These are phyloP conservation scores for Ectemnius cavifrons DNA, from an alignment of 2,888 invertebrate genomes.

Conservation along the genomic window DNA sequence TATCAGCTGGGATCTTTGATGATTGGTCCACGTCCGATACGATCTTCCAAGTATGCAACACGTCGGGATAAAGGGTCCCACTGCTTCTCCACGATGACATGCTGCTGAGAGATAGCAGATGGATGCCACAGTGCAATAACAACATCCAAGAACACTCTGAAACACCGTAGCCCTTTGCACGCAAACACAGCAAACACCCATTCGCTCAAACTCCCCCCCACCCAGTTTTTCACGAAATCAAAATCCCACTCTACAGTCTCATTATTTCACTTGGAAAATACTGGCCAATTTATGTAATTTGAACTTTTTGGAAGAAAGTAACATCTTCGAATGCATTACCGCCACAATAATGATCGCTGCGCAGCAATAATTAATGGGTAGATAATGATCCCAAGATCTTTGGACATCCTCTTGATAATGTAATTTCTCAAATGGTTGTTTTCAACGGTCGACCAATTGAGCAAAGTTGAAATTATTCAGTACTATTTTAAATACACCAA, in stretches of 20 bases:
- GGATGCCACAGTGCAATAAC: slow-evolving; percentile 30
- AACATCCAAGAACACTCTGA: slow-evolving; percentile 65
- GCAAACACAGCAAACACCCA: background rate
- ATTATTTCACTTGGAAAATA: background rate
- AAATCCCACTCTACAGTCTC: too few relatives aligned
- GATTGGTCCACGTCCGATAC: slow-evolving; percentile 64
- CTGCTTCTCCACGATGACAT: slow-evolving; percentile 73
- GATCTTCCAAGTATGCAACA: slow-evolving; percentile 42
- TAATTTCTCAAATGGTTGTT: too few relatives aligned
- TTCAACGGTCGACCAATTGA: background rate
- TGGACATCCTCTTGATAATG: too few relatives aligned
- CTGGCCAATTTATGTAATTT: background rate
- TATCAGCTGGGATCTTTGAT: slow-evolving; percentile 23
- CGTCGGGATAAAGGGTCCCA: too few relatives aligned
- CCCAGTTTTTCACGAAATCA: too few relatives aligned
- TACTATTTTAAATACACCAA: too few relatives aligned
- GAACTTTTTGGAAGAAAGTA: background rate
- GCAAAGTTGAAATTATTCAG: too few relatives aligned
- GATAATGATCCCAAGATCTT: too few relatives aligned
- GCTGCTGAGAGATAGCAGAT: too few relatives aligned
- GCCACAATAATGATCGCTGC: slow-evolving; percentile 50
- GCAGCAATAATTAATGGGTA: slow-evolving; percentile 50
- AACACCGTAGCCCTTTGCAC: slow-evolving; percentile 58
- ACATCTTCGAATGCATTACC: slow-evolving; percentile 8
- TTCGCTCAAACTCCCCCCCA: background rate